Conservation (phyloP, 1,140 invertebrate genomes). For the Alviniconcha marisindica region DNA sequence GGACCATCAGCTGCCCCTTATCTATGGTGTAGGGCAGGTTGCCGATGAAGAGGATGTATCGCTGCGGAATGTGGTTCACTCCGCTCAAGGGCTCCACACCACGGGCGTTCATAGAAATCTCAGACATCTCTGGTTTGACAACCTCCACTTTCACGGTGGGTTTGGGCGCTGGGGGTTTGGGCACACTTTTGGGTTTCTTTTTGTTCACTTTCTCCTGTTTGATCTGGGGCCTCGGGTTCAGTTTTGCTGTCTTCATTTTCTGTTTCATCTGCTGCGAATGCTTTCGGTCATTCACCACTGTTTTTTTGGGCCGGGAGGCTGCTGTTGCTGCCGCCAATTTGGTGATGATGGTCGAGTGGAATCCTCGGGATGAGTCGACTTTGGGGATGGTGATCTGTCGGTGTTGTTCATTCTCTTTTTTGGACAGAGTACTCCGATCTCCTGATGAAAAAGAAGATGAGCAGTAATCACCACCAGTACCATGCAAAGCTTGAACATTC, state of each 20-base stretch:
- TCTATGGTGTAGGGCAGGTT: slow-evolving; percentile 65
- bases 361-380: slow-evolving; percentile 34
- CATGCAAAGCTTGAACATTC: no score
- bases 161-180: background rate
- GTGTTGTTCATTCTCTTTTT: slow-evolving; percentile 42
- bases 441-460: slow-evolving; percentile 28
- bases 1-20: slow-evolving; percentile 65
- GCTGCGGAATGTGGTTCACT: slow-evolving; percentile 47
- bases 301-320: slow-evolving; percentile 20
- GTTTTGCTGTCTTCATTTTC: background rate
- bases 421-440: slow-evolving; percentile 40
- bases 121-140: slow-evolving; percentile 36
- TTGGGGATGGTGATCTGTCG: slow-evolving; percentile 15
- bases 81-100: slow-evolving; percentile 16
- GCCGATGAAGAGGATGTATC: slow-evolving; percentile 67
- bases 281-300: background rate
- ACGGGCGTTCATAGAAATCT: slow-evolving; percentile 40
- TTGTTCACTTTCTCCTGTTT: slow-evolving; percentile 25
- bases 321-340: background rate
- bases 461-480: no score
- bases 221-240: background rate
- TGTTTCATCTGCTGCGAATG: background rate
- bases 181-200: slow-evolving; percentile 19
- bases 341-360: slow-evolving; percentile 33
- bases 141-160: background rate